Evolutionary conservation across 2,113 vertebrate genomes (phyloP), one percentile per base, ranked within the genome.

Genomic region (Rhipidura dahli): DNA sequence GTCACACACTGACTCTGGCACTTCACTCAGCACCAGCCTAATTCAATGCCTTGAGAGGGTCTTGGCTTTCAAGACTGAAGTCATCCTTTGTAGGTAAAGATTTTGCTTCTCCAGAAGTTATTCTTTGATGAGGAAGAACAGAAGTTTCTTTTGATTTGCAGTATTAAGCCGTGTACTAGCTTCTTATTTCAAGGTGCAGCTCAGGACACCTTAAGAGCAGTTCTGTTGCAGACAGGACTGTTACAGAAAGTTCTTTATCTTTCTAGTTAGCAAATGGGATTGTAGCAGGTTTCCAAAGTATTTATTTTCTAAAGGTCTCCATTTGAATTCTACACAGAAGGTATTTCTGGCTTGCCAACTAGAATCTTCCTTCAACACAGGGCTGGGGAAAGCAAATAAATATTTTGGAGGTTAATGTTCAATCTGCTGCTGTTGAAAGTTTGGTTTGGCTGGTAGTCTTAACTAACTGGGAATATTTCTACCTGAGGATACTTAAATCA

Each of bases 381-480:
- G 75, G 28, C n/a, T 65, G 20, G 53, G 16, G 13, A 33, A 61
- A 85, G 64, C 54, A 70, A 44, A 21, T 26, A 24, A 37, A 72
- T 45, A 63, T 21, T 69, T 81, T 75, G 15, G 75, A 70, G 33
- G 71, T 35, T 80, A 27, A 75, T 9, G 7, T 79, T 96, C 91
- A 51, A 24, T 83, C 21, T 85, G 14, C 76, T 91, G 54, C 80
- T 93, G 39, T 53, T 96, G 64, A 45, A 75, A 66, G 15, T 49
- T 53, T 68, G 28, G 49, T 86, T 94, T 91, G 88, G 50, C 69
- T 76, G 27, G 15, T 59, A 81, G 60, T 83, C 56, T 54, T 89
- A 82, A 64, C 56, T 87, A n/a, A 81, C 65, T 92, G n/a, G 61
- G 53, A 88, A 37, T 96, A 88, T 91, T 91, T 94, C 59, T 87